These are phyloP conservation scores for Formicarius rufipectus DNA, from an alignment of 2,113 vertebrate species.

Conservation along the genomic window DNA sequence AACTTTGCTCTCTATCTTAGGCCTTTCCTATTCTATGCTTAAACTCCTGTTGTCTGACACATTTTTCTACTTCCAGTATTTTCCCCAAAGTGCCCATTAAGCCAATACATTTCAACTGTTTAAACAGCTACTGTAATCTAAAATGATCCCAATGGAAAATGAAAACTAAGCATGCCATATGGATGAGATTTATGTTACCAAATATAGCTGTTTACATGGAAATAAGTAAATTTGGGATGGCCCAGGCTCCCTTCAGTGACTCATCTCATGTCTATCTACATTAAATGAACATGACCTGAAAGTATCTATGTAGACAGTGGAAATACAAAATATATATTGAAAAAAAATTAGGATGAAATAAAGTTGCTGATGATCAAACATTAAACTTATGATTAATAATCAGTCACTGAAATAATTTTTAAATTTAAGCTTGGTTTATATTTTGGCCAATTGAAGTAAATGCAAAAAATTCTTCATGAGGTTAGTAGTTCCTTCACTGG, in stretches of 20 bases:
- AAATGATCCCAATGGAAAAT: slow-evolving; percentile 22
- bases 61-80: slow-evolving; percentile 5
- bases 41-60: not conserved
- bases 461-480: not conserved
- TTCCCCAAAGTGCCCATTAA: not conserved
- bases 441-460: not conserved
- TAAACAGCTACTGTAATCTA: slow-evolving; percentile 34
- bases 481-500: not conserved
- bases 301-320: not conserved
- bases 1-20: not conserved
- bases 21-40: not conserved
- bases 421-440: not conserved
- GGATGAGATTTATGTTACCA: not conserved
- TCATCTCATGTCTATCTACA: not conserved
- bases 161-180: not conserved
- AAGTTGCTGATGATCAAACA: not conserved
- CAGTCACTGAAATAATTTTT: not conserved
- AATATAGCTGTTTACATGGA: not conserved
- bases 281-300: not conserved
- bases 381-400: not conserved
- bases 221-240: not conserved
- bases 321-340: not conserved
- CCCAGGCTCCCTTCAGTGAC: not conserved
- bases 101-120: slow-evolving; percentile 5
- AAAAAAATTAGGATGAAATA: not conserved